Evolutionary conservation across 2,797 vertebrate species (phyloP).

Genomic region (Anas flavirostris): DNA sequence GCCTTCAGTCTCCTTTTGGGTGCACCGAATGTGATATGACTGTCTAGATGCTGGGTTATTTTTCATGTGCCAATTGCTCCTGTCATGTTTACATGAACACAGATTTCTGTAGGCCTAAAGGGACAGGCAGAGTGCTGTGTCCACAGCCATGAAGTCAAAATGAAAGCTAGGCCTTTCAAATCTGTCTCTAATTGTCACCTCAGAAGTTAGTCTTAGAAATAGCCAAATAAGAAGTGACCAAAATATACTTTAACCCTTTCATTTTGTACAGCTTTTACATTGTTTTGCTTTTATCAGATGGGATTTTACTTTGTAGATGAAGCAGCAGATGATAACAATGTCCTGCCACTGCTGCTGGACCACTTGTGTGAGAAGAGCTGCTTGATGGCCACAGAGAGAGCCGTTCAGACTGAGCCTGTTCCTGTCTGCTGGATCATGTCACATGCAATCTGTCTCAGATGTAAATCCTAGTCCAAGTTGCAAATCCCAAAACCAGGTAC

Average conservation of each 20-base stretch:
- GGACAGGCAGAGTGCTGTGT: background rate
- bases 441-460: background rate
- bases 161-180: background rate
- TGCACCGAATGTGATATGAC: background rate
- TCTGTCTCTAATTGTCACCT: background rate
- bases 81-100: rapidly evolving
- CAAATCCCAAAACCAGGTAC: background rate
- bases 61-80: background rate
- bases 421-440: background rate
- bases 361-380: background rate
- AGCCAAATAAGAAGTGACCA: background rate
- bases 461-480: background rate
- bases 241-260: background rate
- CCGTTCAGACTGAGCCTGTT: background rate
- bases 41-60: background rate
- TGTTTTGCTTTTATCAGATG: background rate
- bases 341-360: background rate
- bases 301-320: background rate
- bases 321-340: background rate
- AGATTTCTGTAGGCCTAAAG: background rate
- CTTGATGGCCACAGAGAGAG: background rate
- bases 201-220: background rate
- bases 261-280: background rate
- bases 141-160: background rate
- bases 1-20: background rate